phyloP scores from a whole-genome alignment of 2,113 vertebrate species.

The Arizona elegans region DNA sequence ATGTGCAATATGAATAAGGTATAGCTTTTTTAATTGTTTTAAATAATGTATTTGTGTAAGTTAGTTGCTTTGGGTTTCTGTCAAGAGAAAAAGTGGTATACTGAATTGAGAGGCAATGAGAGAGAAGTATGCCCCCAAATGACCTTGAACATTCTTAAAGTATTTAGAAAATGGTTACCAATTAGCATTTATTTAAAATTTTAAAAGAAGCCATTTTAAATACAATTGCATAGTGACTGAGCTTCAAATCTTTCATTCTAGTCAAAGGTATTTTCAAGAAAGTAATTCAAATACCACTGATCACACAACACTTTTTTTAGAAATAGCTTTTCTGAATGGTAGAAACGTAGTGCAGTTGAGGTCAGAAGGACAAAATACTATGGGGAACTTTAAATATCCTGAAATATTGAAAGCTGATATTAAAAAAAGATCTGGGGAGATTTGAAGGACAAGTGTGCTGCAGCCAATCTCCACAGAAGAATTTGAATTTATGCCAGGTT shows the following conservation, averaged over 20 bases:
- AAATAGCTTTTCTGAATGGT: conserved; percentile 33
- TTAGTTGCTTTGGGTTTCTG: background rate
- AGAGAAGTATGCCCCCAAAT: background rate
- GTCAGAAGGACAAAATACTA: conserved; percentile 23
- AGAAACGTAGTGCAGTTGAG: conserved; percentile 19
- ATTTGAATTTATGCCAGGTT: conserved; percentile 15
- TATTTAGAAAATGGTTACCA: conserved; percentile 25
- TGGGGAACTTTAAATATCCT: background rate
- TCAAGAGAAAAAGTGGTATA: conserved; percentile 20
- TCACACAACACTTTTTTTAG: conserved; percentile 17
- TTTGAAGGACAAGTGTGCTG: background rate
- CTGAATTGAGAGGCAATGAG: conserved; percentile 10
- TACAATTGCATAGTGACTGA: background rate
- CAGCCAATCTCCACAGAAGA: background rate
- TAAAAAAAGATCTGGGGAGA: background rate
- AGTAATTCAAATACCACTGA: background rate
- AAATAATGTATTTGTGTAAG: background rate
- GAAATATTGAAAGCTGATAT: conserved; percentile 3
- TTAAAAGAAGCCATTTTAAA: background rate
- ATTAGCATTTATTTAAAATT: background rate
- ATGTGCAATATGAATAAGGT: background rate
- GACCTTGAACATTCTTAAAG: conserved; percentile 30
- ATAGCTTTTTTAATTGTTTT: background rate
- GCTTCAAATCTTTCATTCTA: background rate
- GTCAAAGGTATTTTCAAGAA: background rate